Evolutionary conservation across 2,113 vertebrate genomes (phyloP).

Genomic region (Silurus glanis): DNA sequence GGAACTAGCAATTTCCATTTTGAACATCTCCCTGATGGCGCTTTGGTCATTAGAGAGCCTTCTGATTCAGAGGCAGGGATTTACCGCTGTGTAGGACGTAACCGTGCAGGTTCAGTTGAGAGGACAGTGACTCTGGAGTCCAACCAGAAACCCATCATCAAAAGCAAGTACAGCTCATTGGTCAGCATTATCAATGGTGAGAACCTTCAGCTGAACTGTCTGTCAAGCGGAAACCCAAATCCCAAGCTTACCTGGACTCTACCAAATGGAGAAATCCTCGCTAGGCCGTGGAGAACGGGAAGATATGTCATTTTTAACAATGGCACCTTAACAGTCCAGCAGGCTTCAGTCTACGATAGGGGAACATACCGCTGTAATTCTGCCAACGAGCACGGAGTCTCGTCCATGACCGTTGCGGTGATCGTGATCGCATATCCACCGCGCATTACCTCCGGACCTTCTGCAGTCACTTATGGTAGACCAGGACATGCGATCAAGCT

Average conservation of each 20-base stretch:
- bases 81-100: conserved; percentile 78
- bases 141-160: conserved; percentile 67
- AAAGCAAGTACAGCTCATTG: conserved; percentile 73
- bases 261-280: conserved; percentile 77
- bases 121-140: conserved; percentile 73
- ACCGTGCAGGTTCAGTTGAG: conserved; percentile 71
- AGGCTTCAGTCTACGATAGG: conserved; percentile 84
- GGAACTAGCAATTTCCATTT: conserved; percentile 66
- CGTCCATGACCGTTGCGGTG: conserved; percentile 78
- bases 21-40: conserved; percentile 71
- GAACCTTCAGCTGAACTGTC: conserved; percentile 79
- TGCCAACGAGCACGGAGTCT: conserved; percentile 66
- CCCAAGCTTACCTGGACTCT: conserved; percentile 78
- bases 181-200: conserved; percentile 87
- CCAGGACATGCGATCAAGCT: conserved; percentile 82
- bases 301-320: conserved; percentile 76
- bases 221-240: conserved; percentile 53
- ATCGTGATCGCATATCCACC: conserved; percentile 92
- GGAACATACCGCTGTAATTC: conserved; percentile 83
- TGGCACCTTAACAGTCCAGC: conserved; percentile 79
- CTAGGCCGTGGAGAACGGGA: conserved; percentile 70
- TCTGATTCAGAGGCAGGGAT: conserved; percentile 68
- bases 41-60: conserved; percentile 70
- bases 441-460: conserved; percentile 82
- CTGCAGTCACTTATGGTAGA: conserved; percentile 80